A percentile compares a stretch with the other conserved stretches of the same genome.
Conservation (phyloP, 2,888 invertebrate genomes). For the Elysia crispata region DNA sequence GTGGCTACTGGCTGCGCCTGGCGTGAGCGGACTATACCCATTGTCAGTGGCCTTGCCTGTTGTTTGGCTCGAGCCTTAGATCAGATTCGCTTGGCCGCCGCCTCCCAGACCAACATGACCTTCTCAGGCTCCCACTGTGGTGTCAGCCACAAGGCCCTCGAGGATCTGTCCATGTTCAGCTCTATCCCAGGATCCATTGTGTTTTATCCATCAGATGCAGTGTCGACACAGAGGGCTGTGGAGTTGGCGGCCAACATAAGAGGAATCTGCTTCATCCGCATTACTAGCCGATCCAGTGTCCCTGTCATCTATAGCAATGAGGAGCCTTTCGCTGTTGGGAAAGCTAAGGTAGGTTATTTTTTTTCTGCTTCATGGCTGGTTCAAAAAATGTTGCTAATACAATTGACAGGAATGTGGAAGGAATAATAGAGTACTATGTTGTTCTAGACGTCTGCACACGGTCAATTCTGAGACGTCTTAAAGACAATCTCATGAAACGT, state of each 20-base stretch:
- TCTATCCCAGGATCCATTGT: conserved; percentile 87
- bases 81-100: conserved; percentile 99
- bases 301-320: conserved; percentile 90
- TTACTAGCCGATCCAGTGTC: conserved; percentile 93
- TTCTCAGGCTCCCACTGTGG: conserved; percentile 98
- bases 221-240: conserved; percentile 93
- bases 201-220: conserved; percentile 91
- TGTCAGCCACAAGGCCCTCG: conserved; percentile 99
- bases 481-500: too few species aligned
- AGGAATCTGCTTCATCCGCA: conserved; percentile 95
- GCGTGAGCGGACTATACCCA: conserved; percentile 93
- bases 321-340: conserved; percentile 86
- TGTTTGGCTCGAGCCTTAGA: conserved; percentile 98
- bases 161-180: conserved; percentile 97
- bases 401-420: too few species aligned
- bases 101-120: conserved; percentile 98
- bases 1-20: conserved; percentile 97
- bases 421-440: too few species aligned
- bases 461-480: too few species aligned
- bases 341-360: conserved; percentile 78
- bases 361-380: too few species aligned
- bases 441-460: too few species aligned
- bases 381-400: too few species aligned
- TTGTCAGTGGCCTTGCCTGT: conserved; percentile 97
- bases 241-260: conserved; percentile 96